phyloP scores from a whole-genome alignment of 1,140 invertebrate species.

The Eumaeus atala region DNA sequence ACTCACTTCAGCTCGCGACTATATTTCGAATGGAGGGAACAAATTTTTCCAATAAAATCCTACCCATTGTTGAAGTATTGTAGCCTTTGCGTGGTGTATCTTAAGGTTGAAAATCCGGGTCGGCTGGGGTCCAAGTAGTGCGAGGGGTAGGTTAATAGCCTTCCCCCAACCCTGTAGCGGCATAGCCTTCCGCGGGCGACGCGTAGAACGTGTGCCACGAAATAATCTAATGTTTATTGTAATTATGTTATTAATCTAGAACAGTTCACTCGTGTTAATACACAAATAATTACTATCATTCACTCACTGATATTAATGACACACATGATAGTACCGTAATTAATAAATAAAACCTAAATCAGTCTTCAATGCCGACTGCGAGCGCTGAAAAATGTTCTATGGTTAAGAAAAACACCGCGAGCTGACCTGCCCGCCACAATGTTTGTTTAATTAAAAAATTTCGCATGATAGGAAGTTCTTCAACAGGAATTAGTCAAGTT shows the following conservation, averaged over 20 bases:
- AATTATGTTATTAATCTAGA: conserved; percentile 17
- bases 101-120: conserved; percentile 46
- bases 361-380: too few relatives aligned
- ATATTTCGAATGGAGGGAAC: conserved; percentile 48
- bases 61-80: conserved; percentile 27
- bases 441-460: too few relatives aligned
- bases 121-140: conserved; percentile 32
- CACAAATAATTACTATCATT: too few relatives aligned
- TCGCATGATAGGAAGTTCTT: too few relatives aligned
- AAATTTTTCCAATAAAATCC: conserved; percentile 58
- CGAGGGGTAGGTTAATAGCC: conserved; percentile 52
- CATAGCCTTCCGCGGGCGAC: conserved; percentile 31
- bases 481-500: too few relatives aligned
- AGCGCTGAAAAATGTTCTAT: too few relatives aligned
- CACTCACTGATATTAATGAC: too few relatives aligned
- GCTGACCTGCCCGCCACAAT: too few relatives aligned
- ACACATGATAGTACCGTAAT: too few relatives aligned
- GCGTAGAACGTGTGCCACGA: conserved; percentile 34
- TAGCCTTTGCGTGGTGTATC: conserved; percentile 29
- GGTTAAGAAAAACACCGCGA: too few relatives aligned
- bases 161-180: conserved; percentile 31
- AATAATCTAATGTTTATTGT: conserved; percentile 39
- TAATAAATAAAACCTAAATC: too few relatives aligned
- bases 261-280: background rate
- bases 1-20: conserved; percentile 49